Base-by-base conservation (phyloP, 2,113 vertebrate species). In the Vidua chalybeata region DNA sequence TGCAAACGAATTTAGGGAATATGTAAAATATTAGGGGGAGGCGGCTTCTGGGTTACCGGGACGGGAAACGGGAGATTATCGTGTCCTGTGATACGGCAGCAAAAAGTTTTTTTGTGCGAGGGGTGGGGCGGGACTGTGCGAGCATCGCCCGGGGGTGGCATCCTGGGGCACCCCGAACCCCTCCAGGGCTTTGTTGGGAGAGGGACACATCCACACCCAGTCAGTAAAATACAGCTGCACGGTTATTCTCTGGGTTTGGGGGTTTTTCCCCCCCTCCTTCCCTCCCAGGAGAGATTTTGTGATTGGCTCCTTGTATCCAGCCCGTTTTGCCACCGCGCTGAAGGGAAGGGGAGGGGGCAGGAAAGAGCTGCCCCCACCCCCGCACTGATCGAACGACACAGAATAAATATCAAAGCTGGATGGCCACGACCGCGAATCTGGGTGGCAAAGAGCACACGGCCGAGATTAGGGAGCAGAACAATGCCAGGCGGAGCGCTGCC, bases 1-100 rank as follows among this genome's bases (percentile, higher is more conserved):
- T 61, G 90, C 97, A 96, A 97, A 90, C 61, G 73, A 98, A 97
- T 98, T 98, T 95, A 90, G 94, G 97, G 79, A 96, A 94, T 93
- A 95, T 27, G 72, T 62, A 54, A 89, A 93, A 95, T 86, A 71
- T 71, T 46, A 77, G n/a, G 68, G 77, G 84, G 76, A 90, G 80
- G 76, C 3, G 72, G 94, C 96, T 97, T 91, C 96, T 96, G 93
- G 93, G 96, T 97, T 97, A 77, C 84, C 74, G 79, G 62, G 74
- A n/a, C 0, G 18, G 92, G 87, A 79, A 76, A 8, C 16, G 2
- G 55, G 91, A 78, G 80, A 93, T 91, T 84, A 78, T 56, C 23
- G 19, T 22, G 93, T 89, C 90, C 96, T 85, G 90, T 84, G 94
- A 95, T 85, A 94, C 5, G 35, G 43, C 52, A 7, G 93, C 78